These are phyloP conservation scores for Scaptomyza cyrtandrae DNA, from an alignment of 2,888 invertebrate genomes.

Conservation along the genomic window DNA sequence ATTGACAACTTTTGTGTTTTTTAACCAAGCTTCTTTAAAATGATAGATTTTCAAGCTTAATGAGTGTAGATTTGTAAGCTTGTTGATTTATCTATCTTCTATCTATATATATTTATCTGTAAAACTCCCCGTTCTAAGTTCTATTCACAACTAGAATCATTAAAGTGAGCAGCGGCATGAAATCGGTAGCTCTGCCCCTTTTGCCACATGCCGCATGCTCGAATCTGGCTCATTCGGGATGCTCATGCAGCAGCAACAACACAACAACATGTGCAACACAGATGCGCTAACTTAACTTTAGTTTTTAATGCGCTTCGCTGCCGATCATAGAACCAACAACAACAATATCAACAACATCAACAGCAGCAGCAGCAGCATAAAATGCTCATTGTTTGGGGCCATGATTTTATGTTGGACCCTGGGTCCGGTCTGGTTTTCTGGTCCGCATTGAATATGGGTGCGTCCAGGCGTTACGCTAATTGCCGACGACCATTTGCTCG, in stretches of 20 bases:
- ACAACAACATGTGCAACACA: conserved; percentile 61
- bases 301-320: conserved; percentile 67
- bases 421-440: conserved; percentile 7
- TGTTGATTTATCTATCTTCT: background rate
- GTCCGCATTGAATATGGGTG: conserved; percentile 48
- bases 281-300: conserved; percentile 64
- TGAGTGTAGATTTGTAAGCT: background rate
- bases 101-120: background rate
- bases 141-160: conserved; percentile 19
- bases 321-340: conserved; percentile 44
- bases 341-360: conserved; percentile 19
- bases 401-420: conserved; percentile 47
- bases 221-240: conserved; percentile 8
- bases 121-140: background rate
- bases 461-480: conserved; percentile 66
- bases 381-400: conserved; percentile 61
- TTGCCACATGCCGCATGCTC: conserved; percentile 32
- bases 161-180: conserved; percentile 49
- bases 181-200: conserved; percentile 35
- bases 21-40: too few species aligned
- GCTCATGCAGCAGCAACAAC: conserved; percentile 17
- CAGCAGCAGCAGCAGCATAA: conserved; percentile 32
- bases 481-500: conserved; percentile 55
- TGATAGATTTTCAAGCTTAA: background rate
- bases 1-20: background rate